These are phyloP conservation scores for Dolichoris vasculosae DNA, from an alignment of 1,140 invertebrate genomes.

Conservation along the genomic window DNA sequence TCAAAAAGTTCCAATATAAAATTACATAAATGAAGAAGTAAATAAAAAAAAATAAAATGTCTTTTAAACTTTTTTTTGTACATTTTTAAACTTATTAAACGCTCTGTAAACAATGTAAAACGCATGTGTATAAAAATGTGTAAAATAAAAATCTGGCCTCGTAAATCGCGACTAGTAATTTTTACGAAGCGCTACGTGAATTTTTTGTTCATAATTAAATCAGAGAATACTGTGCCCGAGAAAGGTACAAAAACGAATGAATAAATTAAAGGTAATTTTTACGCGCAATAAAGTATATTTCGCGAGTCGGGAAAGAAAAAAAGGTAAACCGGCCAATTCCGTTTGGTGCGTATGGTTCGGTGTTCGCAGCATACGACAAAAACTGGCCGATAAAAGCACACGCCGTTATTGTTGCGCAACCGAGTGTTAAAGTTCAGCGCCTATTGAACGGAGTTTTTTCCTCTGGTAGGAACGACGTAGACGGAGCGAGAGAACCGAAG, in stretches of 20 bases:
- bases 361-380: conserved; percentile 22
- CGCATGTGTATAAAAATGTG: neutral
- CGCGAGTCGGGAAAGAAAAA: neutral
- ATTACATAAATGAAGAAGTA: too few relatives aligned
- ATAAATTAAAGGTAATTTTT: conserved; percentile 38
- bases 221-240: neutral
- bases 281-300: conserved; percentile 6
- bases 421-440: conserved; percentile 59
- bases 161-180: neutral
- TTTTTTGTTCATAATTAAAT: neutral
- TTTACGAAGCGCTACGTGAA: neutral
- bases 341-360: neutral
- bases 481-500: neutral
- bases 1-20: too few relatives aligned
- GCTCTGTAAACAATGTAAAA: too few relatives aligned
- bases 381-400: conserved; percentile 57
- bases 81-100: too few relatives aligned
- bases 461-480: neutral
- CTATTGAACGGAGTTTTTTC: conserved; percentile 53
- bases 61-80: too few relatives aligned
- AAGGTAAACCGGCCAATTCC: conserved; percentile 10
- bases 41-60: too few relatives aligned
- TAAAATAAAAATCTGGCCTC: neutral
- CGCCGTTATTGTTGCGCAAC: conserved; percentile 56
- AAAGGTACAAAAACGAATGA: neutral